phyloP scores from a whole-genome alignment of 2,888 invertebrate species.

The Conchocele bisecta region DNA sequence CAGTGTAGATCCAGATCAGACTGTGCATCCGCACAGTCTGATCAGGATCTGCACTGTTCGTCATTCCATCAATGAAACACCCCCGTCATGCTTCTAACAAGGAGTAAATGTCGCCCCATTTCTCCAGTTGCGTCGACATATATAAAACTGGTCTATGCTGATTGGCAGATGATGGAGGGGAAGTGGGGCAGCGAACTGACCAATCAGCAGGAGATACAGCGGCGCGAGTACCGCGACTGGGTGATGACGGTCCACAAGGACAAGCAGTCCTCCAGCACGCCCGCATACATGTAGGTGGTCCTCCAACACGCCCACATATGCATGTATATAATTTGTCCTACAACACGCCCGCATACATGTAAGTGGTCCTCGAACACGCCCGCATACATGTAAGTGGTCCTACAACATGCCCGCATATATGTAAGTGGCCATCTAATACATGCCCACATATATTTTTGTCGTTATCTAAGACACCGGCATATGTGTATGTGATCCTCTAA shows the following conservation, averaged over 20 bases:
- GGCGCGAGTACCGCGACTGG: constrained; percentile 94
- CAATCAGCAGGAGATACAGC: constrained; percentile 92
- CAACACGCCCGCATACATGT: no score
- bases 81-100: no score
- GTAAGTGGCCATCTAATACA: no score
- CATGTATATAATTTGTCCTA: no score
- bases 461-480: constrained; percentile 80
- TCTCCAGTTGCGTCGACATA: no score
- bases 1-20: no score
- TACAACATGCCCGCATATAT: neutral
- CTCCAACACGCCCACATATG: neutral
- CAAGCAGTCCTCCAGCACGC: constrained; percentile 84
- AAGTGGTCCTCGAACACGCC: constrained; percentile 85
- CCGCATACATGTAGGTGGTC: constrained; percentile 77
- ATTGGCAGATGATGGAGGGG: constrained; percentile 91
- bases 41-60: no score
- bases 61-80: no score
- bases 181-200: constrained; percentile 91
- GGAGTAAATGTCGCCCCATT: no score
- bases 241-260: constrained; percentile 91
- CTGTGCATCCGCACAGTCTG: no score
- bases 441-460: no score
- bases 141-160: no score
- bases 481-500: constrained; percentile 75
- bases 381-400: constrained; percentile 75